Base-by-base conservation (phyloP, 2,797 vertebrate genomes). In the Myotis vivesi region DNA sequence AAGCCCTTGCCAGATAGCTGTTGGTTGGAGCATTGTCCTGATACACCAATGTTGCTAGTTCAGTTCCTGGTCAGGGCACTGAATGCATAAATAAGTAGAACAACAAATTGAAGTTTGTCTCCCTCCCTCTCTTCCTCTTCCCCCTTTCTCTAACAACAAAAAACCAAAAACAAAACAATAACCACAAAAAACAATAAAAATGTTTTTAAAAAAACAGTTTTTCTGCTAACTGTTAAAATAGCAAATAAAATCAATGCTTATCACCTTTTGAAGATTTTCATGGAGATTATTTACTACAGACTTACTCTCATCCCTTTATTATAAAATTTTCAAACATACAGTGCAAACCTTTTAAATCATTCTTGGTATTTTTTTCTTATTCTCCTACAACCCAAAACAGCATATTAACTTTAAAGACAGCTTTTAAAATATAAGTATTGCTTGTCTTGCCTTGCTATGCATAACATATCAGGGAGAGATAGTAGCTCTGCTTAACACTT, bases 201-300 rank as follows among this genome's bases (percentile, higher is more conserved):
- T n/a, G 3, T 64, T 64, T 66, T 66, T 19, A 4, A 4, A 49
- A 75, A 64, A 66, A 59, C 5, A 69, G 20, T 55, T 92, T 94
- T 92, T 84, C n/a, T 89, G 49, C 25, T 66, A 83, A 79, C 51
- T 68, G 12, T 89, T 87, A 82, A 92, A 94, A n/a, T 64, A 89
- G 49, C 66, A 87, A 25, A 33, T 95, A 73, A 92, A 94, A 64
- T 66, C 73, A 72, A 6, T 73, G 33, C 41, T 92, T 62, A 49
- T 92, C 62, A 92, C 19, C 33, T 87, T 92, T 87, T 89, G 49
- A 38, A 91, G 73, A 64, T 95, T 92, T 89, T 87, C 51, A 33
- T 64, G 33, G 30, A 68, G 38, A 5, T 92, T 83, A 44, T 25
- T 83, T 91, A 55, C 64, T 79, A 88, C 25, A 75, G 11, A 33